phyloP scores from a whole-genome alignment of 2,113 vertebrate genomes.

The Polypterus bichir region DNA sequence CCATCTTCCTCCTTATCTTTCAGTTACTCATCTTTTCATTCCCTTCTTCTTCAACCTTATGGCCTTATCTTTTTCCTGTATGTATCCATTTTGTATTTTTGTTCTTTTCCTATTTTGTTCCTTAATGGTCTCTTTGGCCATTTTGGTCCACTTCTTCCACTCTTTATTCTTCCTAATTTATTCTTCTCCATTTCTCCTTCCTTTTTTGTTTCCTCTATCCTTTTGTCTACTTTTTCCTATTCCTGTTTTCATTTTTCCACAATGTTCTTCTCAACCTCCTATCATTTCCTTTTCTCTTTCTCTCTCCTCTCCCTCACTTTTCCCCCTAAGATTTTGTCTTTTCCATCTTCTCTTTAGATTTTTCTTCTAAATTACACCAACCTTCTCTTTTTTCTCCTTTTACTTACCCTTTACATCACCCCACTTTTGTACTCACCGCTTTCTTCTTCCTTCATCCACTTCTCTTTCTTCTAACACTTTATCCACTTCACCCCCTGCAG shows the following conservation, averaged over 20 bases:
- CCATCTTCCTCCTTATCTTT: too few species aligned
- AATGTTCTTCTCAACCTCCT: not conserved
- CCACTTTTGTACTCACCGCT: not conserved
- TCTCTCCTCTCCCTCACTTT: too few species aligned
- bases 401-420: not conserved
- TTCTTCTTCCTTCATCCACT: not conserved
- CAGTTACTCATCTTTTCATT: too few species aligned
- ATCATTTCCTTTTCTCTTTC: too few species aligned
- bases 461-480: not conserved
- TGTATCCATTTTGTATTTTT: not conserved
- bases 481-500: not conserved
- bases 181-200: not conserved
- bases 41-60: too few species aligned
- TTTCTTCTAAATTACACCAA: too few species aligned
- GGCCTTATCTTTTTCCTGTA: not conserved
- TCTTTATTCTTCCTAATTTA: too few species aligned
- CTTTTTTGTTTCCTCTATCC: not conserved
- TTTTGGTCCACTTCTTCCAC: not conserved
- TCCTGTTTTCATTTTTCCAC: not conserved
- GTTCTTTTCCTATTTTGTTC: not conserved
- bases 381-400: too few species aligned
- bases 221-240: not conserved
- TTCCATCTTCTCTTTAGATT: too few species aligned
- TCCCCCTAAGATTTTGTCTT: too few species aligned
- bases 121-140: not conserved